These are phyloP conservation scores for Leptothorax acervorum DNA, from an alignment of 2,888 invertebrate genomes.

Conservation along the genomic window DNA sequence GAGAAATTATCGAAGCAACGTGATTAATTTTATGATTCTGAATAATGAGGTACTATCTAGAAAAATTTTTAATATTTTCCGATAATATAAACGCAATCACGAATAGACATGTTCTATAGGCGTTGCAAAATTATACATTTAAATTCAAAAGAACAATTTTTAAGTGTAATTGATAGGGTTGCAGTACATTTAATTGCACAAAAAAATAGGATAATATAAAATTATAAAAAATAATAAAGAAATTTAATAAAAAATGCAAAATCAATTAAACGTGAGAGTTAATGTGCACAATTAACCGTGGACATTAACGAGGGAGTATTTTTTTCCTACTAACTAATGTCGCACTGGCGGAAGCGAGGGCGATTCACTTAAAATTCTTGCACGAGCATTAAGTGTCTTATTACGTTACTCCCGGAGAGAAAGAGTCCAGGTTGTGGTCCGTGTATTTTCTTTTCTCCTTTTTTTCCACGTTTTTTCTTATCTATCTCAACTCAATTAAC, in stretches of 20 bases:
- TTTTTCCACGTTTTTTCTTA: conserved; percentile 16
- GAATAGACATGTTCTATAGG: neutral
- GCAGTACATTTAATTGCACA: neutral
- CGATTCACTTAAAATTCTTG: conserved; percentile 48
- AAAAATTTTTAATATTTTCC: neutral
- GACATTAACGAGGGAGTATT: neutral
- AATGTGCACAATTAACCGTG: neutral
- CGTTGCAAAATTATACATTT: neutral
- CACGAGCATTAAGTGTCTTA: conserved; percentile 46
- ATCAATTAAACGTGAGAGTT: neutral
- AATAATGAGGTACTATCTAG: neutral
- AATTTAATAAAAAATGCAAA: neutral
- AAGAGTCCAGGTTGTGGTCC: neutral
- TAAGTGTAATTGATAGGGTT: neutral
- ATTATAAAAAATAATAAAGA: neutral
- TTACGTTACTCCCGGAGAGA: conserved; percentile 20
- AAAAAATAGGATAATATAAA: neutral
- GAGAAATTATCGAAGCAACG: conserved; percentile 33
- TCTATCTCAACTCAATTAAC: conserved; percentile 48
- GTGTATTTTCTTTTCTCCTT: neutral
- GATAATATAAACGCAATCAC: neutral
- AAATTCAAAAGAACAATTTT: neutral
- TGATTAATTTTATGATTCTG: conserved; percentile 1
- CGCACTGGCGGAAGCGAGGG: neutral
- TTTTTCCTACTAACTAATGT: neutral